phyloP scores from a whole-genome alignment of 2,797 vertebrate genomes.

The Aselliscus stoliczkanus region DNA sequence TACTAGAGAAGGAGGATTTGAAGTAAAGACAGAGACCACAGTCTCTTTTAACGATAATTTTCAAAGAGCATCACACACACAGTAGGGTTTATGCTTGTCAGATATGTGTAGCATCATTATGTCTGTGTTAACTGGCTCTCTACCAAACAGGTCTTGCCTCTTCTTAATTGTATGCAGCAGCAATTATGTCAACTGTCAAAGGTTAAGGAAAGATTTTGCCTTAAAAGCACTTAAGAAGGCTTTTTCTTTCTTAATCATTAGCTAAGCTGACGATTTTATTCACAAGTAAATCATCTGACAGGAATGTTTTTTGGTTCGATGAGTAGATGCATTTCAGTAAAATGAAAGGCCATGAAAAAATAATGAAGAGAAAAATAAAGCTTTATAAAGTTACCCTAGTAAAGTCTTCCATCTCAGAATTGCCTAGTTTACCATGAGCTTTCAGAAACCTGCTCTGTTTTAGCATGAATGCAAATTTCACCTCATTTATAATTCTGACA shows the following conservation, averaged over 20 bases:
- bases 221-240: not conserved
- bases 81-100: not conserved
- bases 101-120: accelerated
- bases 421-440: not conserved
- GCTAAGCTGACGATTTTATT: not conserved
- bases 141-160: not conserved
- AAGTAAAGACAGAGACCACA: not conserved
- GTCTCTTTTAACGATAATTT: not conserved
- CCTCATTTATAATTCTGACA: not conserved
- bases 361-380: not conserved
- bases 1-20: not conserved
- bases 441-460: not conserved
- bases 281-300: not conserved
- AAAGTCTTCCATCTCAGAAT: not conserved
- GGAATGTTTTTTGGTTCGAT: not conserved
- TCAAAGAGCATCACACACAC: accelerated
- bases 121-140: too few species aligned
- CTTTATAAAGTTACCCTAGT: not conserved
- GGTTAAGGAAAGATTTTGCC: not conserved
- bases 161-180: not conserved
- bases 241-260: not conserved
- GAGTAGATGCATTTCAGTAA: not conserved
- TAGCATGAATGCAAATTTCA: not conserved
- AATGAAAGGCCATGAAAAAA: not conserved
- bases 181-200: not conserved